Percentiles rank a stretch among this genome's conserved stretches.
Conservation (phyloP, 2,113 vertebrate genomes). For the Ivindomyrus marchei region DNA sequence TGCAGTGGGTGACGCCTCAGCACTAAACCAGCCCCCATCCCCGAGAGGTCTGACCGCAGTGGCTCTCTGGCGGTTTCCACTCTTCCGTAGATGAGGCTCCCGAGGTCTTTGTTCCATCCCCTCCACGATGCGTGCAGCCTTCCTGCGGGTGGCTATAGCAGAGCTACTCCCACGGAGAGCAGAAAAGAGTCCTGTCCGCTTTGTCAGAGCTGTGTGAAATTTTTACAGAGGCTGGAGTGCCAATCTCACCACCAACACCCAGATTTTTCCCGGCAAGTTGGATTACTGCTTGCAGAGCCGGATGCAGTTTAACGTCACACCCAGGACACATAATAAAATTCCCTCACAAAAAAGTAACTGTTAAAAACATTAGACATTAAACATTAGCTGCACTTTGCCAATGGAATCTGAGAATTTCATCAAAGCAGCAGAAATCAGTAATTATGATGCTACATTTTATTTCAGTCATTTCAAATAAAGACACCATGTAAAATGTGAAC, state of each 20-base stretch:
- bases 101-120: not conserved
- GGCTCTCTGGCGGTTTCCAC: not conserved
- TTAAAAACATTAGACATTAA: not conserved
- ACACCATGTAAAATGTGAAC: not conserved
- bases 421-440: not conserved
- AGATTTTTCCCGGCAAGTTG: not conserved
- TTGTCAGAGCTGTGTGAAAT: not conserved
- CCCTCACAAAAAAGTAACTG: not conserved
- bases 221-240: not conserved
- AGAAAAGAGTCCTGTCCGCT: not conserved
- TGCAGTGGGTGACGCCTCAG: not conserved
- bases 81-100: not conserved
- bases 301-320: not conserved
- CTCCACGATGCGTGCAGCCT: too few species aligned
- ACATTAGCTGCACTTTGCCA: not conserved
- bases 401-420: not conserved
- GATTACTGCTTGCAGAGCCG: not conserved
- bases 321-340: not conserved
- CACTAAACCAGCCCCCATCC: not conserved
- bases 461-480: not conserved
- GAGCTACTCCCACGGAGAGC: too few species aligned
- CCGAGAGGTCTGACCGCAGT: not conserved
- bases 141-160: not conserved
- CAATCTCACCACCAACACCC: not conserved
- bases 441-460: not conserved